phyloP scores from a whole-genome alignment of 1,140 invertebrate genomes.

The Drosophila bipectinata region DNA sequence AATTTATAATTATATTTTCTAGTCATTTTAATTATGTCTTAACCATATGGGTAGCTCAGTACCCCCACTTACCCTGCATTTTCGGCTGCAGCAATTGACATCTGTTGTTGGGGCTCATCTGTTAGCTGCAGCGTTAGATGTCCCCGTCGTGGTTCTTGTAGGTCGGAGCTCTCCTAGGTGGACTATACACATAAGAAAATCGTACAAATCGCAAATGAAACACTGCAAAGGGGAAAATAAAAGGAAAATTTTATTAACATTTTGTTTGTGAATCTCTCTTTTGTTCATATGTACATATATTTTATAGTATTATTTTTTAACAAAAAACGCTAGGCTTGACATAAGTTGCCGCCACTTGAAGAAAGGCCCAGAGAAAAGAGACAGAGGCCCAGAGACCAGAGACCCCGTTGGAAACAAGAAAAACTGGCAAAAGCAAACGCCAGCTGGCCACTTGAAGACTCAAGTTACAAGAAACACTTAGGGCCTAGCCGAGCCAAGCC shows the following conservation, averaged over 20 bases:
- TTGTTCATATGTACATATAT: constrained; percentile 32
- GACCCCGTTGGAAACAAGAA: constrained; percentile 46
- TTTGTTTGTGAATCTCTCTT: constrained; percentile 34
- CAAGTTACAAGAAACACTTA: constrained; percentile 82
- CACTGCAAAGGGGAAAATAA: constrained; percentile 51
- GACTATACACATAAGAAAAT: constrained; percentile 56
- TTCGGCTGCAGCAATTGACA: constrained; percentile 87
- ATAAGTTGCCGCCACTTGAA: constrained; percentile 63
- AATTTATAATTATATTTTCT: neutral
- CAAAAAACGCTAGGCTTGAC: constrained; percentile 70
- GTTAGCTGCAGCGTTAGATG: constrained; percentile 83
- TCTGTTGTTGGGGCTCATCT: constrained; percentile 85
- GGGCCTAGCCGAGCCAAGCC: constrained; percentile 36
- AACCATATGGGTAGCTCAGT: neutral
- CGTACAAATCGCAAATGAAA: constrained; percentile 69
- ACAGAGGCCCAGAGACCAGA: too few relatives aligned
- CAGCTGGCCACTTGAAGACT: constrained; percentile 78
- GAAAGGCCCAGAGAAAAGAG: neutral
- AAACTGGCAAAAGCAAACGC: constrained; percentile 76
- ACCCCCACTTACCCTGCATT: constrained; percentile 86
- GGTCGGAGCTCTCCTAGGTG: neutral
- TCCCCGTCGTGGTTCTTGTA: constrained; percentile 58
- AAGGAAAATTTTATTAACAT: constrained; percentile 63
- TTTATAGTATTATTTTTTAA: constrained; percentile 58
- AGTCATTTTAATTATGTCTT: neutral